These are phyloP conservation scores for Bombus ignitus DNA, from an alignment of 1,140 invertebrate genomes.

Conservation along the genomic window DNA sequence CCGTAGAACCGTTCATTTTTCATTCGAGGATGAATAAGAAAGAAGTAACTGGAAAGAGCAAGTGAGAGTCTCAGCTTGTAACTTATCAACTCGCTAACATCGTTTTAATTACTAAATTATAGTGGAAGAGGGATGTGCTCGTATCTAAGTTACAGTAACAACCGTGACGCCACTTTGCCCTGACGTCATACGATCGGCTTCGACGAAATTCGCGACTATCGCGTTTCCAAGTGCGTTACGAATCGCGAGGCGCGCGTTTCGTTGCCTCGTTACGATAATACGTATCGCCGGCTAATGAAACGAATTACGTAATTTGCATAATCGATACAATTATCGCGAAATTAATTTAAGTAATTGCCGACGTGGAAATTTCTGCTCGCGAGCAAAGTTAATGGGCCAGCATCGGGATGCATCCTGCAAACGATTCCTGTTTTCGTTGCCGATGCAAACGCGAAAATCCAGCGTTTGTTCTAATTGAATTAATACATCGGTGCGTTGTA, in stretches of 20 bases:
- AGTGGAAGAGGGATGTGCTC: neutral
- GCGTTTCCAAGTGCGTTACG: neutral
- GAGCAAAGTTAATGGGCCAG: conserved; percentile 21
- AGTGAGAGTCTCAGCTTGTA: neutral
- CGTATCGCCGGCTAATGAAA: conserved; percentile 45
- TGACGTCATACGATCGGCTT: conserved; percentile 27
- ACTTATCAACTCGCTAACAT: neutral
- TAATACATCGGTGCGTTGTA: neutral
- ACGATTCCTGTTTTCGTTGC: neutral
- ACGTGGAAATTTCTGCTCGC: conserved; percentile 32
- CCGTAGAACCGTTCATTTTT: neutral
- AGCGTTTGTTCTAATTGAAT: conserved; percentile 35
- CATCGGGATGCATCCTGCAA: neutral
- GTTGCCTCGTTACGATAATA: conserved; percentile 37
- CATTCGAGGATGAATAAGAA: neutral
- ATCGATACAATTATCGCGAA: conserved; percentile 39
- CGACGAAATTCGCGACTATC: neutral
- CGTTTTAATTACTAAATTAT: neutral
- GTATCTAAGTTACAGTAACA: neutral
- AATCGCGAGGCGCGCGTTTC: conserved; percentile 19
- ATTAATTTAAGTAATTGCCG: conserved; percentile 46
- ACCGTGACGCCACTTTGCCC: neutral
- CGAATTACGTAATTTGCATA: conserved; percentile 38
- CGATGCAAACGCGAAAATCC: conserved; percentile 3
- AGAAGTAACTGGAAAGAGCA: no score